These are phyloP conservation scores for Dipodomys ordii DNA, from an alignment of 2,113 vertebrate species.

Conservation along the genomic window DNA sequence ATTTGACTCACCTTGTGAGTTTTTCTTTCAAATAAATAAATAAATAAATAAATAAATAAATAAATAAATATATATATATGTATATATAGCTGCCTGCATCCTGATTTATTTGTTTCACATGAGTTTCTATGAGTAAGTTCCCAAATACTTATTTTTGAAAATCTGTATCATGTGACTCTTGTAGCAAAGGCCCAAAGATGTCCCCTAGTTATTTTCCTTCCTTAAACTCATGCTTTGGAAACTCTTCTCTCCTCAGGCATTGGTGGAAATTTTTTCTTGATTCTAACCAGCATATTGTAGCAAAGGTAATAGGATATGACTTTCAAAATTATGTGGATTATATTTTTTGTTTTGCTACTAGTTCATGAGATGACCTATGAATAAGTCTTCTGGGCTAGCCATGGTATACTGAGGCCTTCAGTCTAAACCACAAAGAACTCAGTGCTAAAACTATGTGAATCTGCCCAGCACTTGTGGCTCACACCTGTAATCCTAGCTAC, in stretches of 20 bases:
- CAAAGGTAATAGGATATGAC: background rate
- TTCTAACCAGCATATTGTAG: background rate
- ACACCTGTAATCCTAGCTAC: too few relatives aligned
- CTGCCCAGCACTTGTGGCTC: background rate
- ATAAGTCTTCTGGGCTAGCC: background rate
- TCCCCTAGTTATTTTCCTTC: background rate
- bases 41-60: too few relatives aligned
- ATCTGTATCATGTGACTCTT: background rate
- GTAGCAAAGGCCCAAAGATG: background rate
- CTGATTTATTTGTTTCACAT: background rate
- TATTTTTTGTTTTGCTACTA: background rate
- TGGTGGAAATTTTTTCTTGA: background rate
- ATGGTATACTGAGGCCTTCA: background rate
- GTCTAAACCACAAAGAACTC: background rate
- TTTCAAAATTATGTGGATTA: background rate
- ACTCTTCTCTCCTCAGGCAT: background rate
- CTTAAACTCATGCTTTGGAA: background rate
- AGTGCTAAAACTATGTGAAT: background rate
- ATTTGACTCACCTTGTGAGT: background rate
- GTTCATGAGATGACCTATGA: background rate
- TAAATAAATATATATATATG: background rate
- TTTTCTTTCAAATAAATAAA: background rate
- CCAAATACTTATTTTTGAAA: conserved; percentile 29
- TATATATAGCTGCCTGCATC: background rate
- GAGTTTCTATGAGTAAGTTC: background rate